Evolutionary conservation across 2,797 vertebrate genomes (phyloP).

Genomic region (Alectoris magna): DNA sequence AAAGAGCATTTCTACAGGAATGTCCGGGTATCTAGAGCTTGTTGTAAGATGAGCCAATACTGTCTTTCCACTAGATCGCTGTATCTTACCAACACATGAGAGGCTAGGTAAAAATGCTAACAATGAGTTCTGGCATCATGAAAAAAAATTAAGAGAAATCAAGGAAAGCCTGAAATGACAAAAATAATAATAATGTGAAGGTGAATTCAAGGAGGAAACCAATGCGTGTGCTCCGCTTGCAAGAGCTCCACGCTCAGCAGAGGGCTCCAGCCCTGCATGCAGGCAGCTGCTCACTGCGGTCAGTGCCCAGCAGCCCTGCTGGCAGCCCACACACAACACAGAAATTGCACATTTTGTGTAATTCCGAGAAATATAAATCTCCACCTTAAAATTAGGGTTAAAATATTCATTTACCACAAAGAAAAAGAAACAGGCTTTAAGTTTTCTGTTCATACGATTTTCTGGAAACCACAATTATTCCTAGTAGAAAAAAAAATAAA

Average conservation of each 20-base stretch:
- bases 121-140: fast-evolving
- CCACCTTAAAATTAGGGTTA: background rate
- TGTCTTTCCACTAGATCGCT: background rate
- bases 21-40: background rate
- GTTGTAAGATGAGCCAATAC: background rate
- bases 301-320: background rate
- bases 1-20: background rate
- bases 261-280: background rate
- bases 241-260: background rate
- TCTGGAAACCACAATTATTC: background rate
- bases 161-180: background rate
- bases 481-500: background rate
- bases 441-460: background rate
- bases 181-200: fast-evolving
- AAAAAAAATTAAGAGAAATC: background rate
- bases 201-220: background rate
- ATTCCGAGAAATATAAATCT: background rate
- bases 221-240: fast-evolving
- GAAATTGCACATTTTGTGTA: background rate
- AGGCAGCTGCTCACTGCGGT: background rate
- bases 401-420: background rate
- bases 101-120: background rate
- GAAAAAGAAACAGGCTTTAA: background rate
- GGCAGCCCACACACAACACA: fast-evolving
- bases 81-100: background rate